Evolutionary conservation across 2,797 vertebrate species (phyloP).

Genomic region (Avahi laniger): DNA sequence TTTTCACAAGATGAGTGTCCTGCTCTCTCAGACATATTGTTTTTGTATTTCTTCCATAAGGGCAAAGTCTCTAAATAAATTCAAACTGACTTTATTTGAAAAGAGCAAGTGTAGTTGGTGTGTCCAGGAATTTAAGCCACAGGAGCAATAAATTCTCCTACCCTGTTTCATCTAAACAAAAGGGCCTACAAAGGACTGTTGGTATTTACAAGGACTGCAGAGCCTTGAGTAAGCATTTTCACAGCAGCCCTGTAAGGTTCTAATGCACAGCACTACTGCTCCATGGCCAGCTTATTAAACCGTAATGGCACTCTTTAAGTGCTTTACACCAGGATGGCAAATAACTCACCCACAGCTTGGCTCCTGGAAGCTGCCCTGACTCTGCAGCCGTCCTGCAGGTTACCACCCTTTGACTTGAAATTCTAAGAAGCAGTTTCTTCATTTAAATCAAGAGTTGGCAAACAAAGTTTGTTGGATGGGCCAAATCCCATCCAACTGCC

Average conservation of each 20-base stretch:
- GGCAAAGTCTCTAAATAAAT: conserved; percentile 65
- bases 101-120: conserved; percentile 62
- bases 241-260: background rate
- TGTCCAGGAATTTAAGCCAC: conserved; percentile 56
- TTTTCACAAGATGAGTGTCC: conserved; percentile 6
- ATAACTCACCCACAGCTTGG: conserved; percentile 2
- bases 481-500: background rate
- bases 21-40: conserved; percentile 10
- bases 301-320: conserved; percentile 54
- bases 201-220: conserved; percentile 16
- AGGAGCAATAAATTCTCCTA: conserved; percentile 66
- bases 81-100: conserved; percentile 70
- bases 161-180: conserved; percentile 50
- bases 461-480: background rate
- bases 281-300: conserved; percentile 69
- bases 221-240: conserved; percentile 65
- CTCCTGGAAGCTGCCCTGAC: background rate
- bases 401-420: background rate
- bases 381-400: background rate
- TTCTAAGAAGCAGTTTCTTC: background rate
- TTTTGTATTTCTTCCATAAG: conserved; percentile 36
- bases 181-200: conserved; percentile 39
- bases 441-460: background rate
- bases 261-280: background rate
- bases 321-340: conserved; percentile 48